A percentile compares a stretch with the other conserved stretches of the same genome.
These are phyloP conservation scores for Saimiri boliviensis DNA, from an alignment of 2,113 vertebrate genomes.

Conservation along the genomic window DNA sequence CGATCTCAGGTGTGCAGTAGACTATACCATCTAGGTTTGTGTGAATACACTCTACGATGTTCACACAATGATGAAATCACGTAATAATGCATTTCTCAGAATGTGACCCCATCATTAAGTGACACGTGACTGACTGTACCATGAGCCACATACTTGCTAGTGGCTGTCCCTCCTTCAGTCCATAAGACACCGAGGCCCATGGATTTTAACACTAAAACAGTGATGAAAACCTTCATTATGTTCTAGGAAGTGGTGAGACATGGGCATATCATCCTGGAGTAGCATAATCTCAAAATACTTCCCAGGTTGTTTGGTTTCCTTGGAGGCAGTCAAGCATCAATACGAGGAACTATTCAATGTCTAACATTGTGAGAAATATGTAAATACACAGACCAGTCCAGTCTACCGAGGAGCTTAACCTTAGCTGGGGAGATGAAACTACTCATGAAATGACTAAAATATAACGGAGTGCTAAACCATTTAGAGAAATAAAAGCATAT, in stretches of 20 bases:
- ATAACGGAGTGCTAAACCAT: neutral
- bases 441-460: neutral
- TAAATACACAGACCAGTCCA: neutral
- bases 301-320: neutral
- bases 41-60: neutral
- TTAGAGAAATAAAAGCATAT: neutral
- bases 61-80: neutral
- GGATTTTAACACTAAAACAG: neutral
- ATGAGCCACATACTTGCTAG: neutral
- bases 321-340: neutral
- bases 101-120: neutral
- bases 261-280: neutral
- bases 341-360: neutral
- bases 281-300: neutral
- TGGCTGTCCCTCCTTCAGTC: neutral
- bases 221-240: neutral
- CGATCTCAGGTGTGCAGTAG: neutral
- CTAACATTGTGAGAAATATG: neutral
- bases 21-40: neutral
- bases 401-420: neutral
- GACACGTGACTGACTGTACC: no score
- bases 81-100: neutral
- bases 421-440: neutral
- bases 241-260: neutral
- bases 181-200: neutral